Percentiles rank a stretch among this genome's conserved stretches.
Evolutionary conservation across 2,797 vertebrate genomes (phyloP).

Genomic region (Picus viridis): DNA sequence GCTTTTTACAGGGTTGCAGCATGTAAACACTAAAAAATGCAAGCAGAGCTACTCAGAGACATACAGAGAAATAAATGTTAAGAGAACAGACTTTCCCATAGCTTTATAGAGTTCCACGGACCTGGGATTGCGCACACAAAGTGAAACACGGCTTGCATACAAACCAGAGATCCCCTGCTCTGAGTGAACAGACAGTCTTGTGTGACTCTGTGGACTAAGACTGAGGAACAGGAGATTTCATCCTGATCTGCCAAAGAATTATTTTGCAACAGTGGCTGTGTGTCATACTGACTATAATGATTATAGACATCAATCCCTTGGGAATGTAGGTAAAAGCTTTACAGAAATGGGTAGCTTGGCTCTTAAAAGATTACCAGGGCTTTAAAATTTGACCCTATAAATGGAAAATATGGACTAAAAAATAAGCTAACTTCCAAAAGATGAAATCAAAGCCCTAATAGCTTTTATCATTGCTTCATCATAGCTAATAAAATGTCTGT

Average conservation of each 20-base stretch:
- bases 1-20: constrained; percentile 43
- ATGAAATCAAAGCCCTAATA: constrained; percentile 66
- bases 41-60: constrained; percentile 58
- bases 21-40: constrained; percentile 54
- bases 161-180: neutral
- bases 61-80: constrained; percentile 28
- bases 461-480: constrained; percentile 77
- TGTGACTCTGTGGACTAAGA: neutral
- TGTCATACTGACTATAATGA: neutral
- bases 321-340: constrained; percentile 16
- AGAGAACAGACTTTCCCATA: neutral
- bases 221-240: neutral
- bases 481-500: constrained; percentile 71
- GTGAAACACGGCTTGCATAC: neutral
- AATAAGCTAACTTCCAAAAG: constrained; percentile 61
- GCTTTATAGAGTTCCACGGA: neutral
- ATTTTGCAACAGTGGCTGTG: neutral
- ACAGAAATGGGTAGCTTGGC: constrained; percentile 55
- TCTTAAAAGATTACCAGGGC: constrained; percentile 63
- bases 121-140: neutral
- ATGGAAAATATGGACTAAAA: constrained; percentile 77
- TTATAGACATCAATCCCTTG: neutral
- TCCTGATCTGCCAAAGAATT: neutral
- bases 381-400: constrained; percentile 35
- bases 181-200: neutral